phyloP scores from a whole-genome alignment of 2,113 vertebrate species.

The Arvicanthis niloticus region DNA sequence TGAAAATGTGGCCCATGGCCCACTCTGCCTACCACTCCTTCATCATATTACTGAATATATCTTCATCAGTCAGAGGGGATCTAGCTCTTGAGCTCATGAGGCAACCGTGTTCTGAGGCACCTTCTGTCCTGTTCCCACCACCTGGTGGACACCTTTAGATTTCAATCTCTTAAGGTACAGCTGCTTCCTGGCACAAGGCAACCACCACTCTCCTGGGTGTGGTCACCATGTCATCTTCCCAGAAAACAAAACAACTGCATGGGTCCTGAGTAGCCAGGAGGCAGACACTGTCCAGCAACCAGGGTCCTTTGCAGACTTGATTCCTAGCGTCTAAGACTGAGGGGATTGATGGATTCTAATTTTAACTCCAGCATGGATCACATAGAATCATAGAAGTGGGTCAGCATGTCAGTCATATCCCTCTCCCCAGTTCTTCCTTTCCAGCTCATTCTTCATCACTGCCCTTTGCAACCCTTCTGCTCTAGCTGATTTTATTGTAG shows the following conservation, averaged over 20 bases:
- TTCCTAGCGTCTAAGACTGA: slow-evolving; percentile 43
- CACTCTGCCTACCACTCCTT: neutral
- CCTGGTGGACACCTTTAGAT: slow-evolving; percentile 28
- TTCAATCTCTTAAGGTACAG: slow-evolving; percentile 41
- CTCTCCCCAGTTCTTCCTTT: slow-evolving; percentile 58
- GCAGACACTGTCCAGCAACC: slow-evolving; percentile 17
- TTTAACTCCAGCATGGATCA: slow-evolving; percentile 75
- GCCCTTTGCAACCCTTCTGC: slow-evolving; percentile 4
- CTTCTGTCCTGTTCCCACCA: slow-evolving; percentile 3
- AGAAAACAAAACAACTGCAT: slow-evolving; percentile 74
- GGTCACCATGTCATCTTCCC: slow-evolving; percentile 68
- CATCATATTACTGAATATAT: neutral
- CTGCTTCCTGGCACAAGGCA: slow-evolving; percentile 43
- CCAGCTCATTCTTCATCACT: neutral
- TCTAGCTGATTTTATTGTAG: slow-evolving; percentile 80
- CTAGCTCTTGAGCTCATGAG: neutral
- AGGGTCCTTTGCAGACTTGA: slow-evolving; percentile 38
- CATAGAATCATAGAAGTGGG: slow-evolving; percentile 77
- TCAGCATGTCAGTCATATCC: slow-evolving; percentile 68
- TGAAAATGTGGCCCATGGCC: neutral
- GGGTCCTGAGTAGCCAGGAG: slow-evolving; percentile 53
- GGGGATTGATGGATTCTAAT: slow-evolving; percentile 75
- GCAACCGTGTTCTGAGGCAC: neutral
- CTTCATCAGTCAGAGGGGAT: neutral
- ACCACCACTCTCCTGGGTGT: neutral